phyloP scores from a whole-genome alignment of 2,888 invertebrate genomes.

The Diarsia rubi region DNA sequence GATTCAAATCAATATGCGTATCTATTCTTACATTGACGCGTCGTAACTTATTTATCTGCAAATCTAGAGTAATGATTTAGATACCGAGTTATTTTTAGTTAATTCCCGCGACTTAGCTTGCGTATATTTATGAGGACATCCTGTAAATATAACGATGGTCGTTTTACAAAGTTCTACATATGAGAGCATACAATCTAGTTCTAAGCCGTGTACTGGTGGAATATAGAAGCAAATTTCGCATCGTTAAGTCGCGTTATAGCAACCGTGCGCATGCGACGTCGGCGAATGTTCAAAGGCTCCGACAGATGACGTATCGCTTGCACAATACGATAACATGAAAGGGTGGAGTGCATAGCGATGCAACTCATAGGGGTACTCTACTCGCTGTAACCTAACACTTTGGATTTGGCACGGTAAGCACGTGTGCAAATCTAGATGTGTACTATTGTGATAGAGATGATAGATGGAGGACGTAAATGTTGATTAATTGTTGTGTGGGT shows the following conservation, averaged over 20 bases:
- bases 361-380: slow-evolving; percentile 89
- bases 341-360: slow-evolving; percentile 88
- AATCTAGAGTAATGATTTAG: slow-evolving; percentile 40
- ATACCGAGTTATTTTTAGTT: slow-evolving; percentile 47
- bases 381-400: slow-evolving; percentile 85
- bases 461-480: slow-evolving; percentile 60
- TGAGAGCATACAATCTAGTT: slow-evolving; percentile 55
- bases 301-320: slow-evolving; percentile 89
- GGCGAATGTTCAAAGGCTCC: slow-evolving; percentile 85
- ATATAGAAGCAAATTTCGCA: slow-evolving; percentile 59
- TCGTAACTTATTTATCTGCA: slow-evolving; percentile 38
- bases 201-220: slow-evolving; percentile 49
- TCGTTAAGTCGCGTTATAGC: slow-evolving; percentile 63
- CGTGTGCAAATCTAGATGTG: slow-evolving; percentile 78
- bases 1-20: slow-evolving; percentile 33
- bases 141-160: slow-evolving; percentile 45
- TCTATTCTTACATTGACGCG: slow-evolving; percentile 49
- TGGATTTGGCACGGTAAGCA: slow-evolving; percentile 77
- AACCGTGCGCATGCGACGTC: slow-evolving; percentile 72
- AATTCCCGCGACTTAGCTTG: slow-evolving; percentile 38
- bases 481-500: slow-evolving; percentile 52
- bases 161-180: slow-evolving; percentile 41
- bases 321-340: slow-evolving; percentile 86
- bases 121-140: slow-evolving; percentile 48
- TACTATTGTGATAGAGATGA: slow-evolving; percentile 71